Evolutionary conservation across 2,888 invertebrate species (phyloP), one percentile per base, ranked within the genome.

Genomic region (Ischnura elegans): DNA sequence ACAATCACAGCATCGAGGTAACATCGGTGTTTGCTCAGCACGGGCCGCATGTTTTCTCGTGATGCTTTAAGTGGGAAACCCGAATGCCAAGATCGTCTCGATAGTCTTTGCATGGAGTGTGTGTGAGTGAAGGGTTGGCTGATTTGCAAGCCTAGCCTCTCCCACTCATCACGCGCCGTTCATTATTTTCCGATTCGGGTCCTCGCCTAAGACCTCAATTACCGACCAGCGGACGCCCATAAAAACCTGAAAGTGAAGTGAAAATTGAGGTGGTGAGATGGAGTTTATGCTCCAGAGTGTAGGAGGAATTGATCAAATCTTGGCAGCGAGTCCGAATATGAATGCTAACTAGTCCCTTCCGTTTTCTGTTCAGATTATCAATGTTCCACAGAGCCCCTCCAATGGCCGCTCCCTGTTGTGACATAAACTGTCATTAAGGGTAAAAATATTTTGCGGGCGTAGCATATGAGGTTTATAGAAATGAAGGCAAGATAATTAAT

Each of bases 281-380:
- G 8, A 76, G 76, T 8, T 10, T 76, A 36, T 5, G 29, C 66
- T 10, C 16, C 36, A 36, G 76, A 76, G 76, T 36, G 76, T 36
- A 36, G 16, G 10, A 16, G 13, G 76, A 36, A 36, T 36, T n/a
- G 76, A 76, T 76, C 76, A n/a, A 25, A n/a, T 36, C 76, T 76
- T 76, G 76, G 76, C 76, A 76, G 76, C 76, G 76, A 25, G 25
- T 76, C 76, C 76, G 36, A 76, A 76, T 36, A 76, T 76, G 76
- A 76, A 76, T 36, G 13, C 61, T 36, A 36, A 36, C 36, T 36
- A 61, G 61, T 2, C 76, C 6, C 1, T 25, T 21, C 36, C 76
- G n/a, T 76, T 10, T 21, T 29, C n/a, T 6, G 36, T 0, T 13
- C 8, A 2, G 36, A 76, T 29, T 36, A 76, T n/a, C n/a, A n/a